Conservation (phyloP, 2,888 invertebrate genomes). For the Pristionchus mayeri region DNA sequence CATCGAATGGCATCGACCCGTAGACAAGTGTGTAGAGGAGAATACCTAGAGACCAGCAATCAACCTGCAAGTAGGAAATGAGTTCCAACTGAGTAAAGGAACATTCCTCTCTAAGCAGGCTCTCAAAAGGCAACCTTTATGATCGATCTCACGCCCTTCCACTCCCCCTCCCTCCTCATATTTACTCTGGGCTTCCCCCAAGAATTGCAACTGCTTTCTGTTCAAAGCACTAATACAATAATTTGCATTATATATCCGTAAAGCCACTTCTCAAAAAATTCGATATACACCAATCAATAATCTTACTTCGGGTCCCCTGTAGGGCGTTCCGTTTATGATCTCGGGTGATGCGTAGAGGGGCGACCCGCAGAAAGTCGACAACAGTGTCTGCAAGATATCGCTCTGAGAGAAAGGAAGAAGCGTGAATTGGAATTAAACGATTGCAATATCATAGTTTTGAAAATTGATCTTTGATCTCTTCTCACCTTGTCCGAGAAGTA, state of each 20-base stretch:
- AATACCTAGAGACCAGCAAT: constrained; percentile 91
- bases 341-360: constrained; percentile 79
- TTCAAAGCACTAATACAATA: too few relatives aligned
- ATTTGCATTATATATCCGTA: too few relatives aligned
- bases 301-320: constrained; percentile 92
- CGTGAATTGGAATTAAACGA: background rate
- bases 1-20: constrained; percentile 99
- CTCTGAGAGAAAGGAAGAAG: too few relatives aligned
- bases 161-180: too few relatives aligned
- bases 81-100: too few relatives aligned
- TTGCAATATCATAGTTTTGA: background rate
- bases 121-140: too few relatives aligned
- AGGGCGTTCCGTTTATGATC: constrained; percentile 79
- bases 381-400: constrained; percentile 69
- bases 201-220: too few relatives aligned
- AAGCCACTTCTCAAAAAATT: too few relatives aligned
- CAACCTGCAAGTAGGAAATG: constrained; percentile 77
- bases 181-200: too few relatives aligned
- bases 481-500: constrained; percentile 81
- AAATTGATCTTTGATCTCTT: background rate
- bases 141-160: too few relatives aligned
- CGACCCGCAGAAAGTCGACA: constrained; percentile 79
- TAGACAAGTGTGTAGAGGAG: constrained; percentile 97
- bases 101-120: too few relatives aligned
- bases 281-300: too few relatives aligned